Conservation (phyloP, 2,113 vertebrate species). For the Acrocephalus arundinaceus region DNA sequence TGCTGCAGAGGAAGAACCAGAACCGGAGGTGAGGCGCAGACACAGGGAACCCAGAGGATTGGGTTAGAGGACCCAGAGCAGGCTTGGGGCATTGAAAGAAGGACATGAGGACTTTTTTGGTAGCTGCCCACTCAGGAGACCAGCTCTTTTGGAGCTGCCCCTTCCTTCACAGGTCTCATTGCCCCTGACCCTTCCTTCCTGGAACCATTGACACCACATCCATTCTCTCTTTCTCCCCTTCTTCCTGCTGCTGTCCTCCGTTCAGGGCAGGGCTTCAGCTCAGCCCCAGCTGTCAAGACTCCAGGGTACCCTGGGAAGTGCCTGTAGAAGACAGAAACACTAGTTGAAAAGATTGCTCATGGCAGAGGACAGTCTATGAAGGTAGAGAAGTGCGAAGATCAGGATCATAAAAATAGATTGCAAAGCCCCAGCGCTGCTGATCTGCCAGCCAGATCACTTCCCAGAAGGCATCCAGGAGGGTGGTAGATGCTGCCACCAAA, state of each 20-base stretch:
- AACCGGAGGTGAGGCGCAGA: background rate
- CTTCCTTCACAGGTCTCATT: fast-evolving
- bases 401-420: background rate
- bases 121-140: fast-evolving
- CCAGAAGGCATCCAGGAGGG: background rate
- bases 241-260: background rate
- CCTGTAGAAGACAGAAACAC: background rate
- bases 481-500: background rate
- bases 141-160: background rate
- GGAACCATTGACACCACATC: fast-evolving
- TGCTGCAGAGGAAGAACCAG: background rate
- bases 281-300: background rate
- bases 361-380: background rate
- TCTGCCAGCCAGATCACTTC: background rate
- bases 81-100: fast-evolving
- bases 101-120: background rate
- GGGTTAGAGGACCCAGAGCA: fast-evolving
- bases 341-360: background rate
- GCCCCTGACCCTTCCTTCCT: background rate
- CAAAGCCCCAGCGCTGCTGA: background rate
- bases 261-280: background rate
- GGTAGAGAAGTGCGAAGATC: background rate
- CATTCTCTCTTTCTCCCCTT: background rate
- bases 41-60: too few relatives aligned
- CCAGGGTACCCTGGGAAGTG: background rate